Evolutionary conservation across 92 coral and sea anemone species (phyloP).

Genomic region (Epizoanthus illoricatus): DNA sequence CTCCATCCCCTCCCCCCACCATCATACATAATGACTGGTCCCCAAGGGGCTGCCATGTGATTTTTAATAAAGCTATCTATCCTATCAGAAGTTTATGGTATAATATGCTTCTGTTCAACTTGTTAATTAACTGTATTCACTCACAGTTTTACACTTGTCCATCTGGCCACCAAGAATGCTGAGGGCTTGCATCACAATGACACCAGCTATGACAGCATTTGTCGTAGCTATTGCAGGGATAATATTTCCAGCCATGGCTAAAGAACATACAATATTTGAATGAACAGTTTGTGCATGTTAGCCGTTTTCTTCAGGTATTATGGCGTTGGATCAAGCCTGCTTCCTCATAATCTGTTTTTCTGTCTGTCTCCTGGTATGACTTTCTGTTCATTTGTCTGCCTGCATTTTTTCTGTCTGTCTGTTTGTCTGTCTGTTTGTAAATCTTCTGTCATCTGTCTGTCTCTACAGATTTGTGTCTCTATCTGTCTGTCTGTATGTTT

Average conservation of each 20-base stretch:
- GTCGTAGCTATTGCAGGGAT: slow-evolving; percentile 99
- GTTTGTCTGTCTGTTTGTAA: too few species aligned
- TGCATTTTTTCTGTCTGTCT: background rate
- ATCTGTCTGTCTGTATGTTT: too few species aligned
- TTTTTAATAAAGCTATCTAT: too few species aligned
- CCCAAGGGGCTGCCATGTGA: too few species aligned
- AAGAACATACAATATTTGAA: background rate
- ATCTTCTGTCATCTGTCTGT: too few species aligned
- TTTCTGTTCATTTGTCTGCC: too few species aligned
- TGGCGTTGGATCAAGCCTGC: background rate
- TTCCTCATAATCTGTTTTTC: too few species aligned
- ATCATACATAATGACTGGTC: too few species aligned
- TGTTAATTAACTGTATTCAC: slow-evolving; percentile 11
- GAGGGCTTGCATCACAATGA: slow-evolving; percentile 94
- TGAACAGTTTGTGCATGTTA: background rate
- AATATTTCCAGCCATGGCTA: slow-evolving; percentile 98
- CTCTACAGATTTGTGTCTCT: too few species aligned
- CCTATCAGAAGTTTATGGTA: background rate
- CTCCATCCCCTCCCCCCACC: too few species aligned
- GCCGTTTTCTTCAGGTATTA: background rate
- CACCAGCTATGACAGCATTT: slow-evolving; percentile 92
- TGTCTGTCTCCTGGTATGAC: too few species aligned
- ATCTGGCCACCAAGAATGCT: slow-evolving; percentile 73
- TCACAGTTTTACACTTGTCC: slow-evolving; percentile 88
- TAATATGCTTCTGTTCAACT: too few species aligned